Evolutionary conservation across 2,113 vertebrate species (phyloP).

Genomic region (Lycocorax pyrrhopterus): DNA sequence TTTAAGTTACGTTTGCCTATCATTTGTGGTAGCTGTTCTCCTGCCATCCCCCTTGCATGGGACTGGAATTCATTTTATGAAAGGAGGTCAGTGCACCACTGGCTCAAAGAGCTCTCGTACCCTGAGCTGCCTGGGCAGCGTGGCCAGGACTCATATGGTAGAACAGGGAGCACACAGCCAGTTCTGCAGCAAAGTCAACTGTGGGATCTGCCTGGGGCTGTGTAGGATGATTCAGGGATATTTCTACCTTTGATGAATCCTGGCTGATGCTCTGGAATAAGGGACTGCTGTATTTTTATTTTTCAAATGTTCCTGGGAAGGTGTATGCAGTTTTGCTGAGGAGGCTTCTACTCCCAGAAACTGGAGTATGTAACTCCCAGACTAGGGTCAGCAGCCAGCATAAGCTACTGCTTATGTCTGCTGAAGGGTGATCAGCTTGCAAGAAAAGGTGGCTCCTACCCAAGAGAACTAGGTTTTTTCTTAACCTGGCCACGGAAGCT

Average conservation of each 20-base stretch:
- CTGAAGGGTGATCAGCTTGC: conserved; percentile 31
- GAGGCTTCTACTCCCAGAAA: conserved; percentile 20
- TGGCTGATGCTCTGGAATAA: conserved; percentile 43
- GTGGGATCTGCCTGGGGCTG: neutral
- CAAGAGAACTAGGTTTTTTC: conserved; percentile 17
- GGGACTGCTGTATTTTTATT: neutral
- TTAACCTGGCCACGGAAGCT: neutral
- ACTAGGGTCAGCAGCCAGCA: conserved; percentile 33
- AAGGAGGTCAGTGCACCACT: conserved; percentile 30
- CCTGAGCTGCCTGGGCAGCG: neutral
- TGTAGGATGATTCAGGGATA: conserved; percentile 28
- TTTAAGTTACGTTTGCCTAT: conserved; percentile 46
- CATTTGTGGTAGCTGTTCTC: conserved; percentile 51
- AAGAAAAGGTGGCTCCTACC: conserved; percentile 39
- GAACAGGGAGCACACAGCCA: neutral
- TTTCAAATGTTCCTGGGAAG: conserved; percentile 43
- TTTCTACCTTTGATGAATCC: conserved; percentile 46
- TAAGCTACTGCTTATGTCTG: conserved; percentile 26
- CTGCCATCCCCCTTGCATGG: conserved; percentile 18
- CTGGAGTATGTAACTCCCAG: conserved; percentile 8
- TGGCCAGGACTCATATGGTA: neutral
- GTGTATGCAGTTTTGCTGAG: conserved; percentile 18
- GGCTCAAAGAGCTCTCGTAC: conserved; percentile 47
- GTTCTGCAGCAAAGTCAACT: conserved; percentile 19
- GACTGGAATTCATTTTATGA: conserved; percentile 6